Evolutionary conservation across 2,797 vertebrate species (phyloP), one percentile per base, ranked within the genome.

Genomic region (Capromys pilorides): DNA sequence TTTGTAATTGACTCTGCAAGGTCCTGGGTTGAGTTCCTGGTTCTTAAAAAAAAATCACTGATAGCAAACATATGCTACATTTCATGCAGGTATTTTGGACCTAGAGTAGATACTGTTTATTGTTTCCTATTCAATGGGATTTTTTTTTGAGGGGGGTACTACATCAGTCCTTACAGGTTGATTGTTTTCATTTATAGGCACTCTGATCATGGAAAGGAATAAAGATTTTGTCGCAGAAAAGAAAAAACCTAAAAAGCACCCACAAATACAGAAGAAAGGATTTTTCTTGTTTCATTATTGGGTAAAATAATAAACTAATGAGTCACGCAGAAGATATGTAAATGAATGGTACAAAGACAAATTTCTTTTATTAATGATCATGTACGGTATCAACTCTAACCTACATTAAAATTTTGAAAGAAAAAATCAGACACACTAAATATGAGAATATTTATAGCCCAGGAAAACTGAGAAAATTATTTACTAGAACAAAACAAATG

Each of bases 171-270:
- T 21, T 71, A 86, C 1, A 9, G 36, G 10, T 92, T 80, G 41
- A 61, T 89, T 87, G 79, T 93, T 87, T 88, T 88, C 81, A 93
- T 94, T 96, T 95, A 31, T 33, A 80, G 57, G 59, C 45, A 83
- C 45, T 86, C 79, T 87, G 64, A 88, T 67, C 24, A 86, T 64
- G 7, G 19, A 62, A 36, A 94, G 28, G 39, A 91, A 83, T 62
- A 94, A 88, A 94, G 59, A 81, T 94, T 91, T 88, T 84, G 41
- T 21, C 31, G 80, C 21, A 33, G 66, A 79, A 95, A 94, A 84
- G 71, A 94, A 93, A 2, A 54, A 94, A 93, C 91, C 31, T 80
- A 69, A 57, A 69, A 90, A 61, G 73, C 36, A 86, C 59, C 71
- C 21, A 90, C 5, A 93, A 87, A 95, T 85, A 86, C 1, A 64